These are phyloP conservation scores for Crossocerus cetratus DNA, from an alignment of 2,888 invertebrate genomes.

Conservation along the genomic window DNA sequence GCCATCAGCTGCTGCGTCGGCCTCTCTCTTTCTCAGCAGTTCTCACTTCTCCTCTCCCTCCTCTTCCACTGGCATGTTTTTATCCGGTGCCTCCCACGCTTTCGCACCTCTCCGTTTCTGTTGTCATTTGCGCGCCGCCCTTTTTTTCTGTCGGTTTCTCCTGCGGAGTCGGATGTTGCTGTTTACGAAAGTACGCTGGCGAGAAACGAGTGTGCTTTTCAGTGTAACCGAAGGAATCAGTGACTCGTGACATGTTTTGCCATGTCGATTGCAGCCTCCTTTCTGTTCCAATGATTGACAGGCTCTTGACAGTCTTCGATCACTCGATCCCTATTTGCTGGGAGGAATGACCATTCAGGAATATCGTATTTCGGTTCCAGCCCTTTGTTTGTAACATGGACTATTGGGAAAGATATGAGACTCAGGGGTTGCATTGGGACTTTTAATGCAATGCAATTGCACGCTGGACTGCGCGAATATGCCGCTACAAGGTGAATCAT, in stretches of 20 bases:
- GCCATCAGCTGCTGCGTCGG: conserved; percentile 42
- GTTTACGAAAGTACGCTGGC: not conserved
- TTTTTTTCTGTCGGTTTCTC: not conserved
- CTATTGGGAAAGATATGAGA: conserved; percentile 96
- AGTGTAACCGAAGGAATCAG: no score
- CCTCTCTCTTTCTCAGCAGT: not conserved
- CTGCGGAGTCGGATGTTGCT: not conserved
- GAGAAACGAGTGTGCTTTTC: no score
- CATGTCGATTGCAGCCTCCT: no score
- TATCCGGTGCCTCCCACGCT: not conserved
- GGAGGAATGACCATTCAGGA: no score
- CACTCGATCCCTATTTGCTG: no score
- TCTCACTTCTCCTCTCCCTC: not conserved
- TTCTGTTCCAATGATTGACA: no score
- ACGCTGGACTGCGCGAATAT: conserved; percentile 96
- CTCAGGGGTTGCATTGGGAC: conserved; percentile 99
- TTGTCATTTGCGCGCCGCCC: not conserved
- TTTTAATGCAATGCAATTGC: conserved; percentile 97
- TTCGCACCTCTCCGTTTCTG: not conserved
- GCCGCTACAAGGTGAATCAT: conserved; percentile 88
- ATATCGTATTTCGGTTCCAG: conserved; percentile 78
- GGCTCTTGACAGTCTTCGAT: no score
- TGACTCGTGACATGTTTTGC: no score
- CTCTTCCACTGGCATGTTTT: not conserved
- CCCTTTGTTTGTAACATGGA: conserved; percentile 99